Base-by-base conservation (phyloP, 1,140 invertebrate species). In the Eriosoma lanigerum region DNA sequence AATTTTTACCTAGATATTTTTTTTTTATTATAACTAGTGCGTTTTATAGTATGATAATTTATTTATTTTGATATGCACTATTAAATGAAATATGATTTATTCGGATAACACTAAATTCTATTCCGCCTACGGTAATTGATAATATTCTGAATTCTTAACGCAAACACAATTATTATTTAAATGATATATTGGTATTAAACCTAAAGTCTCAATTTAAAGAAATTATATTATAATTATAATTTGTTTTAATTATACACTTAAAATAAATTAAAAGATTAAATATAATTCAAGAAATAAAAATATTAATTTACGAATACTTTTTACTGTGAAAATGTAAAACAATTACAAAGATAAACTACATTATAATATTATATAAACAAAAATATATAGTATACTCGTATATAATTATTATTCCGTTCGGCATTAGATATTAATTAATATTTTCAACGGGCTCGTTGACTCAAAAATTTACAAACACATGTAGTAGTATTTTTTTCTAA, bases 21-120 rank as follows among this genome's bases (percentile, higher is more conserved):
- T 15, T 68, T 8, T 68, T 15, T 46, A 46, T 44, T 66, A 46
- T 46, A 68, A 62, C 2, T 48, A 48, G n/a, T 26, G 21, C 2
- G n/a, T 68, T 68, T 68, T 48, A 26, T 29, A 68, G 5, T 24
- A 21, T 21, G 19, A 21, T 64, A 44, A 38, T 8, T 17, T 21
- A 17, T 68, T 68, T 68, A 26, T 68, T 68, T 68, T 26, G 46
- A 68, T 17, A 68, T 68, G 1, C 15, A 17, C 8, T 68, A 15
- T 12, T 13, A 24, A 46, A 48, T 68, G 66, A 48, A 38, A 48
- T 48, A 68, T 68, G 8, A 68, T 68, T 6, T 58, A 58, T 58
- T 58, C n/a, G 48, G 21, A 68, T 68, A 48, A 38, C 3, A 38
- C 32, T 38, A 38, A 4, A 38, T 8, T 38, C 32, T 8, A 38